Percentiles rank a stretch among this genome's conserved stretches.
Conservation (phyloP, 2,113 vertebrate species). For the Orientallactaga bullata region DNA sequence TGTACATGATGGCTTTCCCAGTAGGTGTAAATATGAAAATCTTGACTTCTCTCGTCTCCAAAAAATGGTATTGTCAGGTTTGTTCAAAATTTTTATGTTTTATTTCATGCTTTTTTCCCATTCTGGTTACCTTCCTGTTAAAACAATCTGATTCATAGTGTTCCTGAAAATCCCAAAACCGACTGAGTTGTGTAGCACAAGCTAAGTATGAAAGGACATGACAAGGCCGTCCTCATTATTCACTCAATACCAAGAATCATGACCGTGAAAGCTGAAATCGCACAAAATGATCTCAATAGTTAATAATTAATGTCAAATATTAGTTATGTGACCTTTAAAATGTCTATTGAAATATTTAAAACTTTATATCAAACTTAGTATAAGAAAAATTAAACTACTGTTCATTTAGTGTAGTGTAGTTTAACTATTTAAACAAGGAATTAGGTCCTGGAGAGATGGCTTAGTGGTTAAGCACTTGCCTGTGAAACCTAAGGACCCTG, state of each 20-base stretch:
- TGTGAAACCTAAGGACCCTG: too few relatives aligned
- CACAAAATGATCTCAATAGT: background rate
- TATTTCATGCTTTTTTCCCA: background rate
- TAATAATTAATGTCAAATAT: background rate
- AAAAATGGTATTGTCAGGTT: background rate
- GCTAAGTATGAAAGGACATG: background rate
- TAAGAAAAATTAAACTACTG: background rate
- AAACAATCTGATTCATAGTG: conserved; percentile 9
- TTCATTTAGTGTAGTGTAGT: background rate
- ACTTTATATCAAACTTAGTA: background rate
- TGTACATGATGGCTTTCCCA: background rate
- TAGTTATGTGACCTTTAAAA: conserved; percentile 2
- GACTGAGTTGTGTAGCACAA: background rate
- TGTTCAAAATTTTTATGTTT: background rate
- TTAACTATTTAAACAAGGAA: conserved; percentile 43
- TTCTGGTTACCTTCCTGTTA: background rate
- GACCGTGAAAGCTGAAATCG: background rate
- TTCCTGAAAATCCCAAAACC: background rate
- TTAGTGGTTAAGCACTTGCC: too few relatives aligned
- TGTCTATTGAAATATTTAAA: background rate
- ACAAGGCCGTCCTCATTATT: background rate
- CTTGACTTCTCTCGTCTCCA: conserved; percentile 14
- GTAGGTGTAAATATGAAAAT: background rate
- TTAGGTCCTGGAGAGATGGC: too few relatives aligned
- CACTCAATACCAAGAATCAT: background rate